Evolutionary conservation across 2,113 vertebrate genomes (phyloP), one percentile per base, ranked within the genome.

Genomic region (Colossoma macropomum): DNA sequence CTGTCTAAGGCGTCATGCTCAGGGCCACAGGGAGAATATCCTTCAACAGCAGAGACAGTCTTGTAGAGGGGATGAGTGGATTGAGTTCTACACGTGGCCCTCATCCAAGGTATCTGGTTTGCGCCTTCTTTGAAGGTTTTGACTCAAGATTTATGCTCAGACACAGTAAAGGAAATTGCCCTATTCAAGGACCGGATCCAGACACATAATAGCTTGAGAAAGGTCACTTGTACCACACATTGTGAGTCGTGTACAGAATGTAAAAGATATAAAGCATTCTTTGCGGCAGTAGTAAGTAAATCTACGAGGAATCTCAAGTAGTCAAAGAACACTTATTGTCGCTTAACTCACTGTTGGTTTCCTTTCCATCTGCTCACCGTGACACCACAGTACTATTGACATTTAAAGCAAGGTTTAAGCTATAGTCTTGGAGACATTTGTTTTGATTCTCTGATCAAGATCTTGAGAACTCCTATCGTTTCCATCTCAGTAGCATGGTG

Each of bases 371-470:
- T n/a, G 32, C 3, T 25, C 28, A 69, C 10, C 27, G 1, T 45
- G 63, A 6, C 50, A 13, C 56, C 45, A 16, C n/a, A 13, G 66
- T 41, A 28, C n/a, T 27, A 68, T 82, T 65, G 28, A 50, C 48
- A 54, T 82, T 71, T 32, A 62, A 32, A 63, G 17, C 4, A 21
- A 60, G 4, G 28, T 59, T 71, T 28, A 41, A 38, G 38, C 15
- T 63, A 28, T 72, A 38, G 62, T 62, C 32, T 56, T 27, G 13
- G 48, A 41, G 32, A 48, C 27, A 80, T 86, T 92, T 91, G 89
- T 92, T 94, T 90, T 87, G 88, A 88, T 87, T 81, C 88, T 80
- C 54, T 66, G 80, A 85, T 88, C 86, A 77, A 83, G 73, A 90
- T 90, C 85, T 84, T 71, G 79, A 87, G 77, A 76, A 86, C 88